Evolutionary conservation across 2,888 invertebrate genomes (phyloP).

Genomic region (Nephrotoma appendiculata): DNA sequence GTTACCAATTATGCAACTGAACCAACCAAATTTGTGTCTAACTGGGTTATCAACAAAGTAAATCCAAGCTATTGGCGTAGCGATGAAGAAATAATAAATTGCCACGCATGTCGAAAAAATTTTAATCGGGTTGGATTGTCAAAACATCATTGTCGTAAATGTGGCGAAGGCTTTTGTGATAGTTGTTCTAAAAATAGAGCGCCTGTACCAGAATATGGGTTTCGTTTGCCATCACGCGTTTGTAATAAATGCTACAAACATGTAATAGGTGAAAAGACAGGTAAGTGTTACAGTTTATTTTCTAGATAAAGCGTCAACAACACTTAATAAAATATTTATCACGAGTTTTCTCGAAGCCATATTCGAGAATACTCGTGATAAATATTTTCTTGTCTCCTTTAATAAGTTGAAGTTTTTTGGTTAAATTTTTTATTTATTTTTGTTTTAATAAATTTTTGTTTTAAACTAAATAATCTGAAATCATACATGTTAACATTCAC

Average conservation of each 20-base stretch:
- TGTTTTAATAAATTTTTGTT: too few relatives aligned
- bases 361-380: too few relatives aligned
- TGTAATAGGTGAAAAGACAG: slow-evolving; percentile 15
- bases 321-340: too few relatives aligned
- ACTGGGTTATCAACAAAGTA: slow-evolving; percentile 57
- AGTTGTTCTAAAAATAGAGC: slow-evolving; percentile 49
- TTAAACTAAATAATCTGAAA: too few relatives aligned
- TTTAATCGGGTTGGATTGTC: slow-evolving; percentile 40
- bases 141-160: slow-evolving; percentile 63
- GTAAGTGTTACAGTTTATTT: not conserved
- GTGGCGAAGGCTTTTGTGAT: slow-evolving; percentile 69
- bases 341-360: too few relatives aligned
- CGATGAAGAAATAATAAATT: slow-evolving; percentile 58
- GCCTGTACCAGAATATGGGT: slow-evolving; percentile 57
- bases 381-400: too few relatives aligned
- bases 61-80: slow-evolving; percentile 71
- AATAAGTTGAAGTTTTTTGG: too few relatives aligned
- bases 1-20: slow-evolving; percentile 50
- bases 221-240: slow-evolving; percentile 54
- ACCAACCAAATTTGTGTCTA: slow-evolving; percentile 49
- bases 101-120: slow-evolving; percentile 44
- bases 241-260: slow-evolving; percentile 48
- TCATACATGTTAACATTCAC: too few relatives aligned
- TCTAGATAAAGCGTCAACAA: too few relatives aligned
- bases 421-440: too few relatives aligned